phyloP scores from a whole-genome alignment of 1,140 invertebrate species.

The Drosophila tani region DNA sequence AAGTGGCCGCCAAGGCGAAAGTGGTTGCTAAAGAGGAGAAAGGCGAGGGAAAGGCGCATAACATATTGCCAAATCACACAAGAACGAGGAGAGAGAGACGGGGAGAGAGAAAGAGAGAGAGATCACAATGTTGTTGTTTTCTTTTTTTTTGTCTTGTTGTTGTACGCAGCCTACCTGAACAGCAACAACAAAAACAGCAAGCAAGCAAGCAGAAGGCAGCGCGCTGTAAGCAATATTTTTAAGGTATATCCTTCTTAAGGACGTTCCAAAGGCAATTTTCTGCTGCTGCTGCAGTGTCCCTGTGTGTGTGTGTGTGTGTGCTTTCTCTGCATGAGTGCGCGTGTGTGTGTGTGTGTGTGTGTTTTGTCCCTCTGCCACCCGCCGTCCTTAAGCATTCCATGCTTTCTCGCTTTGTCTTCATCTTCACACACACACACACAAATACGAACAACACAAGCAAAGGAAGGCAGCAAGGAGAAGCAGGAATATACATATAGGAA shows the following conservation, averaged over 20 bases:
- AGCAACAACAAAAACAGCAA: slow-evolving; percentile 28
- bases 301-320: slow-evolving; percentile 34
- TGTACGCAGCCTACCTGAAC: slow-evolving; percentile 30
- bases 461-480: slow-evolving; percentile 12
- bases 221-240: slow-evolving; percentile 73
- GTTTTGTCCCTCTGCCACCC: slow-evolving; percentile 11
- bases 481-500: slow-evolving; percentile 8
- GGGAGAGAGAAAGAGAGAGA: background rate
- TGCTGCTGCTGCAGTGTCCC: slow-evolving; percentile 35
- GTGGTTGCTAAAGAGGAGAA: slow-evolving; percentile 13
- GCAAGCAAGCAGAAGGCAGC: slow-evolving; percentile 15
- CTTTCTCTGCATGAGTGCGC: slow-evolving; percentile 1
- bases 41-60: slow-evolving; percentile 17
- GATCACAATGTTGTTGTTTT: slow-evolving; percentile 10
- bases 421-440: slow-evolving; percentile 15
- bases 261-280: slow-evolving; percentile 84
- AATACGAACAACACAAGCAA: slow-evolving; percentile 10
- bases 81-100: background rate
- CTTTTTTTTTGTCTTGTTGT: slow-evolving; percentile 1
- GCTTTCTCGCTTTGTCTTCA: slow-evolving; percentile 30
- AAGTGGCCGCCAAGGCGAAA: slow-evolving; percentile 43
- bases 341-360: slow-evolving; percentile 21
- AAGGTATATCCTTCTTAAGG: slow-evolving; percentile 83
- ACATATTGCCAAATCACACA: slow-evolving; percentile 60
- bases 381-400: slow-evolving; percentile 34